These are phyloP conservation scores for Myiothlypis chrysogaster DNA, from an alignment of 2,797 vertebrate species.

Conservation along the genomic window DNA sequence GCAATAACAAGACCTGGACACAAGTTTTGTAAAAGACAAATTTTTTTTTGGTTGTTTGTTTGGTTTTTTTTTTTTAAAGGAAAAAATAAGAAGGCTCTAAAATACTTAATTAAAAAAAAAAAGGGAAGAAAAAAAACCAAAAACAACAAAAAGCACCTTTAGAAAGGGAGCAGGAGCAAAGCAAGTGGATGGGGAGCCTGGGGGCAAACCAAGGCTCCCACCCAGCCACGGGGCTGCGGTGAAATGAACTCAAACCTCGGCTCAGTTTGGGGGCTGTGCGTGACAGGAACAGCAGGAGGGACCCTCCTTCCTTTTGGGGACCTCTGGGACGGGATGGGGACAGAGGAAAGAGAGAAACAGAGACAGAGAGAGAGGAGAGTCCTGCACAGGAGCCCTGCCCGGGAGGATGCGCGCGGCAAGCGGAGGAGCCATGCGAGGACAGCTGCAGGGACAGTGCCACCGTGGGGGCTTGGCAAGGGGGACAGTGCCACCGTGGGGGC, in stretches of 20 bases:
- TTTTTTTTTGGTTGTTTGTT: not conserved
- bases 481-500: not conserved
- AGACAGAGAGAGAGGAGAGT: not conserved
- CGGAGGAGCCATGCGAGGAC: not conserved
- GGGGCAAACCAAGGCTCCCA: not conserved
- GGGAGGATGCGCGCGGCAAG: not conserved
- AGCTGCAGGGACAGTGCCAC: not conserved
- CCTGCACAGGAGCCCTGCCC: not conserved
- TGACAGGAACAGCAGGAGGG: not conserved
- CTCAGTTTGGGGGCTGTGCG: not conserved
- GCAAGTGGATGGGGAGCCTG: not conserved
- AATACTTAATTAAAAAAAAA: not conserved
- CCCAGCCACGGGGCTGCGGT: not conserved
- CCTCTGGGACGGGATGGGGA: not conserved
- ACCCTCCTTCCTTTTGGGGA: not conserved
- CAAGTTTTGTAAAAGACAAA: not conserved
- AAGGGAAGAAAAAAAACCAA: too few relatives aligned
- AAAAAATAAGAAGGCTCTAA: not conserved
- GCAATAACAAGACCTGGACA: not conserved
- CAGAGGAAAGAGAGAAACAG: too few relatives aligned
- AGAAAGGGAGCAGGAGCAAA: not conserved
- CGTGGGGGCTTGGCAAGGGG: not conserved
- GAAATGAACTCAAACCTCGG: conserved; percentile 11
- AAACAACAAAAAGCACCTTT: not conserved
- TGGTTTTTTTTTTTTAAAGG: not conserved